Percentiles rank a stretch among this genome's conserved stretches.
These are phyloP conservation scores for Tringa solitaria DNA, from an alignment of 2,113 vertebrate species.

Conservation along the genomic window DNA sequence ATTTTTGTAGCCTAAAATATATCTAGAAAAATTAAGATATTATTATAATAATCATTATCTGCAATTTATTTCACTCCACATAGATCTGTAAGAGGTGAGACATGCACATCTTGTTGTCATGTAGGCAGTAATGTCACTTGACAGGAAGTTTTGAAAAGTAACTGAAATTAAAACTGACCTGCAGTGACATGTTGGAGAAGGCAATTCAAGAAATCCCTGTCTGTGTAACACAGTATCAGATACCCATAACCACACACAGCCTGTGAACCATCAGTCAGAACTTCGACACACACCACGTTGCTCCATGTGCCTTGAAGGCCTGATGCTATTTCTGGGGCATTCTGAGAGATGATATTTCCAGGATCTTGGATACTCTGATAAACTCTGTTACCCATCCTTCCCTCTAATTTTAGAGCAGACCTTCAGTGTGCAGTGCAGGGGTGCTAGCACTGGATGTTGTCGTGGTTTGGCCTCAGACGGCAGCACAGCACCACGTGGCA, in stretches of 20 bases:
- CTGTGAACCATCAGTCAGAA: not conserved
- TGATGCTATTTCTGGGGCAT: not conserved
- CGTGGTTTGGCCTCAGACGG: no score
- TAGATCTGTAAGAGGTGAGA: not conserved
- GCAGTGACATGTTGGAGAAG: not conserved
- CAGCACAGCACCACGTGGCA: no score
- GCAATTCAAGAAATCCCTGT: fast-evolving
- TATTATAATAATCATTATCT: not conserved
- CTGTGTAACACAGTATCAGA: not conserved
- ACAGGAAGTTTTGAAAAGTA: not conserved
- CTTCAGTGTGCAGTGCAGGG: fast-evolving
- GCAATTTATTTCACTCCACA: not conserved
- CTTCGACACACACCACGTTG: not conserved
- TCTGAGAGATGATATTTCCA: not conserved
- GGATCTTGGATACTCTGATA: not conserved
- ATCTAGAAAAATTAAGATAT: not conserved
- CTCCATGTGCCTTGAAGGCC: not conserved
- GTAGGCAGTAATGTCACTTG: not conserved
- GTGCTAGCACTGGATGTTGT: not conserved
- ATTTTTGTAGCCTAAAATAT: not conserved
- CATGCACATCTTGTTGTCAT: not conserved
- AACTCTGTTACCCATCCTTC: not conserved
- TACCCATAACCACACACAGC: not conserved
- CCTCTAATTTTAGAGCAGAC: not conserved
- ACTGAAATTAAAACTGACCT: not conserved